phyloP scores from a whole-genome alignment of 2,113 vertebrate species.

The Smithornis capensis region DNA sequence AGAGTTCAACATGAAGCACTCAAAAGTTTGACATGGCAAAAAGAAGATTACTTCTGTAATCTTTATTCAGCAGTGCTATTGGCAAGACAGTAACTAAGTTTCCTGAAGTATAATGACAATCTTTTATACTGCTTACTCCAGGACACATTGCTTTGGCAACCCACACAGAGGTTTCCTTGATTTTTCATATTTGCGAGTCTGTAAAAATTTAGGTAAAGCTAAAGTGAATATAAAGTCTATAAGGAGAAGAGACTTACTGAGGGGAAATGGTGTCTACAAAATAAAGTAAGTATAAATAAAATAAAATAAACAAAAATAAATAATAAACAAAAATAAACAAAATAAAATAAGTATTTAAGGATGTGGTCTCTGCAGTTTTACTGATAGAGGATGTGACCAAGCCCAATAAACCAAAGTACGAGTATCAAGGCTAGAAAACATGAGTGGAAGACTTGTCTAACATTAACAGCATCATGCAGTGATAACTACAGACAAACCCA shows the following conservation, averaged over 20 bases:
- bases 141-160: not conserved
- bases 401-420: not conserved
- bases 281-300: not conserved
- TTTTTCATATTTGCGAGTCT: not conserved
- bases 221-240: not conserved
- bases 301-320: too few species aligned
- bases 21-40: not conserved
- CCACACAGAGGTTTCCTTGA: not conserved
- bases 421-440: not conserved
- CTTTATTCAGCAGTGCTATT: not conserved
- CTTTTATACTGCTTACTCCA: not conserved
- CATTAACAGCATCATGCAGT: not conserved
- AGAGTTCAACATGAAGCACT: not conserved
- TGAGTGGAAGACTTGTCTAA: not conserved
- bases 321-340: too few species aligned
- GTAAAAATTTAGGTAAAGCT: not conserved
- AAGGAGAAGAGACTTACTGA: not conserved
- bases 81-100: not conserved
- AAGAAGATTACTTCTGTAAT: not conserved
- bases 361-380: not conserved
- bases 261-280: not conserved
- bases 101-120: not conserved
- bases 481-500: not conserved
- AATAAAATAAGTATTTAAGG: not conserved
- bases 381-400: not conserved